Evolutionary conservation across 2,113 vertebrate genomes (phyloP), one percentile per base, ranked within the genome.

Genomic region (Gallinago media): DNA sequence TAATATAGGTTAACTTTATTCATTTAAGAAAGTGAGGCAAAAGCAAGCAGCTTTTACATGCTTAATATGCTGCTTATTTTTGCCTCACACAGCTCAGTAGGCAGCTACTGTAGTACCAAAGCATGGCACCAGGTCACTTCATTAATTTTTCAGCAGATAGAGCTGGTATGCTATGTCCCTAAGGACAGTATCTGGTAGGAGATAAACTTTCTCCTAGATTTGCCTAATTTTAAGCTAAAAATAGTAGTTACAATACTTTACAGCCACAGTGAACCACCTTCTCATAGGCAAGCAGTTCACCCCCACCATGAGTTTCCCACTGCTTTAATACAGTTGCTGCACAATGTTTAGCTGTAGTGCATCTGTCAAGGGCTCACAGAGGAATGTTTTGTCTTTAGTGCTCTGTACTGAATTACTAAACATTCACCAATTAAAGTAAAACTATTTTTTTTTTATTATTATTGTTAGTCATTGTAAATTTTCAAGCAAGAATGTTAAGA

Each of bases 131-230:
- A 25, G 2, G 38, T 52, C 75, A 56, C 26, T 61, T 82, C 25
- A 25, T 3, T 0, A 17, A 10, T 50, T 90, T 71, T 68, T 55
- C 75, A 70, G n/a, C 40, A 73, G 54, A 32, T 2, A n/a, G 23
- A 36, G 6, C 3, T 44, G 21, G 13, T 56, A n/a, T 76, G 9
- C 26, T 56, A 3, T 6, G 18, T 31, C 34, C 25, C 16, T n/a
- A 21, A 20, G 44, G 46, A 32, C 6, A 0, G 0, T 32, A 54
- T 9, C 75, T 68, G 26, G 38, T 73, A 79, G 38, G 8, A 34
- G 5, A 58, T 3, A 26, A 73, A 56, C 1, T 10, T 38, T 38
- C 3, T 52, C 21, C 3, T 5, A 11, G 12, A 55, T 82, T 81
- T 70, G 3, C 36, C 61, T 81, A 36, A 31, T 52, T 92, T 89